Evolutionary conservation across 2,797 vertebrate species (phyloP).

Genomic region (Hylomyscus alleni): DNA sequence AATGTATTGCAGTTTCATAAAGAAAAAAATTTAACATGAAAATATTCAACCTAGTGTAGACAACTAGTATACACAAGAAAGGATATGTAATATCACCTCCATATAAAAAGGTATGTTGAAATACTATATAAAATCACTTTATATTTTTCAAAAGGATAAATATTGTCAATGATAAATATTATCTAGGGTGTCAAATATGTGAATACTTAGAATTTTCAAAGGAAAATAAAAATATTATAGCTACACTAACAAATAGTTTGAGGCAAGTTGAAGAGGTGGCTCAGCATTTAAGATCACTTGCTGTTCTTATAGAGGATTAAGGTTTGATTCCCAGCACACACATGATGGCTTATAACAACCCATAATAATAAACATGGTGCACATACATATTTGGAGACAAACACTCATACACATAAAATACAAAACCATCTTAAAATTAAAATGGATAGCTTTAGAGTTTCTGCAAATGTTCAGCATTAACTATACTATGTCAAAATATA

Average conservation of each 20-base stretch:
- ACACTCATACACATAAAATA: background rate
- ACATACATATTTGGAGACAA: background rate
- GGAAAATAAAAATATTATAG: background rate
- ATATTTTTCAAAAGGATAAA: background rate
- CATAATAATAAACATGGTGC: background rate
- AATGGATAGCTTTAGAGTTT: background rate
- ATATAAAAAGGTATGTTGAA: background rate
- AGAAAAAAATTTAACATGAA: background rate
- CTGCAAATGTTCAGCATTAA: background rate
- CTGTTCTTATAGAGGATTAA: background rate
- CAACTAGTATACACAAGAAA: background rate
- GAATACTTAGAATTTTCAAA: background rate
- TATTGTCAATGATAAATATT: background rate
- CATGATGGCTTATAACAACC: background rate
- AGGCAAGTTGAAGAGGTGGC: accelerated
- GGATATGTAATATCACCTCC: background rate
- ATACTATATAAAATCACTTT: background rate
- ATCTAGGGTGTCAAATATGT: background rate
- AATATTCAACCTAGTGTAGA: background rate
- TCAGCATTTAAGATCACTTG: background rate
- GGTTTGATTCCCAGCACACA: background rate
- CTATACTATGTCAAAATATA: background rate
- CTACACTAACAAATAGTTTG: background rate
- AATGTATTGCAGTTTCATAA: background rate
- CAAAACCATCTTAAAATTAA: background rate